These are phyloP conservation scores for Diacarnus erythraeanus DNA, from an alignment of 37 sponge, comb jelly and placozoan genomes.

Conservation along the genomic window DNA sequence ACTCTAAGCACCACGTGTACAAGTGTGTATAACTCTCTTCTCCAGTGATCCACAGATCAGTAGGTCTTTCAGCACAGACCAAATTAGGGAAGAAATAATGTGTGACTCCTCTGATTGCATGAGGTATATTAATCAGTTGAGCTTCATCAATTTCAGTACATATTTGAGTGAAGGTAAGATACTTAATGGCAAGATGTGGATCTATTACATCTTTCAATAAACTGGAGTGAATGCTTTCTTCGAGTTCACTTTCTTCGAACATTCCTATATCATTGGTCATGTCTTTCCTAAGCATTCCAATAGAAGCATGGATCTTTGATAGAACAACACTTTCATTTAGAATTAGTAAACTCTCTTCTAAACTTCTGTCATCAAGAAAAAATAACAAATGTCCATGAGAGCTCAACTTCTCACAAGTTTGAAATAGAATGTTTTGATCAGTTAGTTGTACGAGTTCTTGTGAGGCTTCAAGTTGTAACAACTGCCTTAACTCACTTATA, in stretches of 20 bases:
- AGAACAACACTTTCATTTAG: background rate
- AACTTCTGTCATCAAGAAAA: background rate
- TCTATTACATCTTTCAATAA: background rate
- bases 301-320: background rate
- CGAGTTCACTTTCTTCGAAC: background rate
- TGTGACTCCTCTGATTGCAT: too few species aligned
- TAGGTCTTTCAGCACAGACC: background rate
- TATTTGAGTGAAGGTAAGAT: background rate
- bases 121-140: background rate
- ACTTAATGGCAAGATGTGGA: background rate
- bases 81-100: slow-evolving; percentile 8
- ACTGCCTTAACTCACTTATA: background rate
- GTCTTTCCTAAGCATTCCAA: background rate
- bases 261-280: background rate
- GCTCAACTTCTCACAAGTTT: background rate
- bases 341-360: background rate
- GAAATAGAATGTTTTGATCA: background rate
- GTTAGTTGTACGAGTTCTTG: background rate
- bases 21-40: background rate
- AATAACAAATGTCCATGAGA: background rate
- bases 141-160: background rate
- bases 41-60: background rate
- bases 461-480: background rate
- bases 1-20: background rate
- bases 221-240: background rate